A percentile compares a stretch with the other conserved stretches of the same genome.
These are phyloP conservation scores for Cichladusa arquata DNA, from an alignment of 2,113 vertebrate genomes.

Conservation along the genomic window DNA sequence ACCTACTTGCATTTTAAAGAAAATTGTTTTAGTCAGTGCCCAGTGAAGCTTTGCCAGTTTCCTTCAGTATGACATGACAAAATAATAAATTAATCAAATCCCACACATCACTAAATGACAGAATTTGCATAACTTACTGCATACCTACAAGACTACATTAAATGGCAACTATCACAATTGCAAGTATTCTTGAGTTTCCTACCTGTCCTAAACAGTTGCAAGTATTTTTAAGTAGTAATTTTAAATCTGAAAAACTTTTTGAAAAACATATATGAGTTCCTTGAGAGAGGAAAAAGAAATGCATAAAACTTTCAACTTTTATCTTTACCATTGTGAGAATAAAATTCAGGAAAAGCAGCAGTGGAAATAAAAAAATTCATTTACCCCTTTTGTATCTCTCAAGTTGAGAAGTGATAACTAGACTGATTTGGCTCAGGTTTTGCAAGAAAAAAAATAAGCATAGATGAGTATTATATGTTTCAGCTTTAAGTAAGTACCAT, in stretches of 20 bases:
- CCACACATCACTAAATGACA: neutral
- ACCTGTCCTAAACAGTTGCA: neutral
- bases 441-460: neutral
- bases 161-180: neutral
- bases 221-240: neutral
- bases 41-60: neutral
- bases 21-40: neutral
- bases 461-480: neutral
- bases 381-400: neutral
- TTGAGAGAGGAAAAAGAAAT: neutral
- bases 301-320: neutral
- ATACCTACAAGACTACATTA: neutral
- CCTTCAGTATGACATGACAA: neutral
- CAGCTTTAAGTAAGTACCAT: neutral
- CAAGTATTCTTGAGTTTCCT: neutral
- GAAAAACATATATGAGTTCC: neutral
- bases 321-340: rapidly evolving
- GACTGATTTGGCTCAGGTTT: neutral
- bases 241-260: neutral
- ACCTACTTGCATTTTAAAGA: neutral
- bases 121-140: neutral
- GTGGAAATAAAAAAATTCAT: neutral
- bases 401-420: neutral
- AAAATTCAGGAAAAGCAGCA: neutral
- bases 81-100: neutral